Conservation (phyloP, 2,888 invertebrate genomes). For the Papilio demoleus region DNA sequence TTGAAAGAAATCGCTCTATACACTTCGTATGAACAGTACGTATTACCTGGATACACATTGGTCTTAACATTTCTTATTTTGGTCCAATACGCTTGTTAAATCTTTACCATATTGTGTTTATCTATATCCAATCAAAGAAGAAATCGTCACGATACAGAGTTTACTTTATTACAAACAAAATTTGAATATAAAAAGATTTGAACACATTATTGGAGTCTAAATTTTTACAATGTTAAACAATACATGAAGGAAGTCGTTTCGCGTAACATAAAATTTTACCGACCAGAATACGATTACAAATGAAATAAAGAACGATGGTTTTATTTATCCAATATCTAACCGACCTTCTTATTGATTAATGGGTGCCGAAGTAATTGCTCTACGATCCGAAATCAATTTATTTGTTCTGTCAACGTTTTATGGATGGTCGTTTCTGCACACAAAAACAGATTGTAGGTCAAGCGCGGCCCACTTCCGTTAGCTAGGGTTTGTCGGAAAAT, state of each 20-base stretch:
- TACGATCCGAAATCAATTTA: constrained; percentile 56
- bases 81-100: no score
- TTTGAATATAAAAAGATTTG: no score
- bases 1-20: not conserved
- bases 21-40: no score
- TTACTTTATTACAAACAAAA: no score
- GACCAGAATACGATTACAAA: constrained; percentile 9
- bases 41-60: no score
- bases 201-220: no score
- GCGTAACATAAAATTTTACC: constrained; percentile 11
- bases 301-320: constrained; percentile 9
- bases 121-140: no score
- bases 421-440: constrained; percentile 56
- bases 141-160: no score
- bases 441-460: constrained; percentile 57
- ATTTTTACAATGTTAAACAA: not conserved
- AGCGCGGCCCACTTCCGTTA: constrained; percentile 45
- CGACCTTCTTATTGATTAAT: constrained; percentile 50
- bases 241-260: constrained; percentile 7
- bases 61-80: no score
- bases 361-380: constrained; percentile 44
- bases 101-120: no score
- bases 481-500: constrained; percentile 57
- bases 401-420: constrained; percentile 57
- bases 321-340: constrained; percentile 17